These are phyloP conservation scores for Odontophorus gujanensis DNA, from an alignment of 2,113 vertebrate genomes.

Conservation along the genomic window DNA sequence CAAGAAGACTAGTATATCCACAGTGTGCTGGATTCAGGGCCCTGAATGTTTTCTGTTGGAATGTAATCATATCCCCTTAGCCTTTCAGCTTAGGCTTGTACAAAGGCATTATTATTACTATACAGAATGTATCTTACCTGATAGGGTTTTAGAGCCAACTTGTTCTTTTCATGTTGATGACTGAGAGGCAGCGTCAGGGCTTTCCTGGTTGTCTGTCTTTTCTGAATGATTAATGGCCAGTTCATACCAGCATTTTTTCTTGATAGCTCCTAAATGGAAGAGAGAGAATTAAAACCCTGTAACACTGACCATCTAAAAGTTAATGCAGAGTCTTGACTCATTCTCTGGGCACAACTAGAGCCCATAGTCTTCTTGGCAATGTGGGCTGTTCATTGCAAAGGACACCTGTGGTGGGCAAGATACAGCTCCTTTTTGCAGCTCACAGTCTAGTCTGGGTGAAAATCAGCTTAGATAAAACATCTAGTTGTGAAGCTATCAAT, in stretches of 20 bases:
- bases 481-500: neutral
- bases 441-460: neutral
- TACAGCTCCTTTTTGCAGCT: neutral
- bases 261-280: neutral
- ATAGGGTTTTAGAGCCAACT: neutral
- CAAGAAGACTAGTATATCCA: constrained; percentile 23
- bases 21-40: neutral
- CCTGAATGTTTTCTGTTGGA: constrained; percentile 21
- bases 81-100: constrained; percentile 23
- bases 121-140: constrained; percentile 37
- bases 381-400: neutral
- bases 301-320: neutral
- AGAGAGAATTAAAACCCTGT: neutral
- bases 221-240: neutral
- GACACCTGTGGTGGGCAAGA: neutral
- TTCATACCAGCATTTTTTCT: neutral
- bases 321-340: neutral
- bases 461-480: neutral
- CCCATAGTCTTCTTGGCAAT: neutral
- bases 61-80: constrained; percentile 49
- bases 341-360: neutral
- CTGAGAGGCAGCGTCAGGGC: neutral
- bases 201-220: neutral
- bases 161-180: neutral
- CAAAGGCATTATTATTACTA: constrained; percentile 64